Evolutionary conservation across 2,888 invertebrate genomes (phyloP).

Genomic region (Liodrosophila aerea): DNA sequence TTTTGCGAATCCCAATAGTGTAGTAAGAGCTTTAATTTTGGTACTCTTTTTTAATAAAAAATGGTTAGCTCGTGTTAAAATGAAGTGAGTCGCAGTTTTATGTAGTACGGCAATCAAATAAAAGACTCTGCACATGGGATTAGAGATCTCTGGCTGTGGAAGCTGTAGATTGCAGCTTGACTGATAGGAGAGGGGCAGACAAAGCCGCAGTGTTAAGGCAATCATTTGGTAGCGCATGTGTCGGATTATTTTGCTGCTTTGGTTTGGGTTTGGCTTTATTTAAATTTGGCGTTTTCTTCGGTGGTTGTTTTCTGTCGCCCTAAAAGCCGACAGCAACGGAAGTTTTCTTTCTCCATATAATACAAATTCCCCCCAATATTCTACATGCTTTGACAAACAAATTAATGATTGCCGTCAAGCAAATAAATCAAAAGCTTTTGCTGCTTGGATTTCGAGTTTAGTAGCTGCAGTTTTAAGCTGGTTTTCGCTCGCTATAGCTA

Average conservation of each 20-base stretch:
- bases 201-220: slow-evolving; percentile 46
- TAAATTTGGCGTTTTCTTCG: slow-evolving; percentile 36
- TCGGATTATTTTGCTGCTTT: slow-evolving; percentile 69
- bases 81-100: too few species aligned
- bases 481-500: slow-evolving; percentile 13
- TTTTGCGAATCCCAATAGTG: too few species aligned
- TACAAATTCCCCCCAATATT: not conserved
- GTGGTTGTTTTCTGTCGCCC: slow-evolving; percentile 48
- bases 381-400: slow-evolving; percentile 36
- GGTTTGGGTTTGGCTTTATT: slow-evolving; percentile 52
- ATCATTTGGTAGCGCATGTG: slow-evolving; percentile 73
- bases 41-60: too few species aligned
- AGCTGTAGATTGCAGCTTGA: slow-evolving; percentile 24
- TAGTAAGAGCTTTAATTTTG: too few species aligned
- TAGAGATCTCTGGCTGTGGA: slow-evolving; percentile 37
- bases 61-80: too few species aligned
- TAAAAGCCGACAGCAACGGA: slow-evolving; percentile 68
- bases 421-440: slow-evolving; percentile 70
- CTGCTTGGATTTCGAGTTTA: slow-evolving; percentile 18
- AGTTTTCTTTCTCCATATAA: slow-evolving; percentile 35
- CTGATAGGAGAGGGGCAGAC: slow-evolving; percentile 3
- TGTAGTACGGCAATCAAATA: too few species aligned
- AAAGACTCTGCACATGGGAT: too few species aligned
- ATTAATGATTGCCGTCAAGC: slow-evolving; percentile 67
- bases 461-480: slow-evolving; percentile 28